Conservation (phyloP, 2,888 invertebrate genomes). For the Mesorhabditis belari region DNA sequence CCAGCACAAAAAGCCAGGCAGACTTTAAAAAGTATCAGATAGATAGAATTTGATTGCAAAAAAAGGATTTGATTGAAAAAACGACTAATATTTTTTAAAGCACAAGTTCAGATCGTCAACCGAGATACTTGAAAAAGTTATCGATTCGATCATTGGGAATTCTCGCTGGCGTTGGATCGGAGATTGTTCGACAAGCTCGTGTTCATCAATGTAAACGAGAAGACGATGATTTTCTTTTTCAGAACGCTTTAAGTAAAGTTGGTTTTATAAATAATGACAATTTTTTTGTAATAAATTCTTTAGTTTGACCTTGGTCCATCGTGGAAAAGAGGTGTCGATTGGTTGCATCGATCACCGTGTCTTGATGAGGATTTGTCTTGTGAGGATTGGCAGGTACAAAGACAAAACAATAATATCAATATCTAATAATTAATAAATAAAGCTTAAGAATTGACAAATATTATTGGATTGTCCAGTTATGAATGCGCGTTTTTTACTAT, state of each 20-base stretch:
- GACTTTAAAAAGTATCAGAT: too few species aligned
- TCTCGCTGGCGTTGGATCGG: neutral
- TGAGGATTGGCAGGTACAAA: neutral
- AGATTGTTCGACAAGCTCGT: neutral
- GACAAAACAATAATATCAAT: too few species aligned
- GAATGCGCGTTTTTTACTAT: too few species aligned
- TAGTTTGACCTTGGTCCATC: neutral
- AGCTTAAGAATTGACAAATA: too few species aligned
- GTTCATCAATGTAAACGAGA: neutral
- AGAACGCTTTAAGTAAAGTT: neutral
- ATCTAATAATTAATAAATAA: too few species aligned
- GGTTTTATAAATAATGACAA: neutral
- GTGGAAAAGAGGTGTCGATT: neutral
- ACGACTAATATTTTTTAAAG: neutral
- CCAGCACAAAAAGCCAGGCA: too few species aligned
- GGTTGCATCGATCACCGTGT: neutral
- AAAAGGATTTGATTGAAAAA: too few species aligned
- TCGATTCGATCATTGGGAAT: neutral
- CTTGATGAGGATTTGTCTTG: neutral
- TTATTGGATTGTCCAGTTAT: too few species aligned
- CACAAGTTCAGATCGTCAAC: too few species aligned
- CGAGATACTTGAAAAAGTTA: neutral
- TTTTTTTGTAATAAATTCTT: neutral
- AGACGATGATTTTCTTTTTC: neutral
- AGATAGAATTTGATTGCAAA: too few species aligned